Evolutionary conservation across 1,140 invertebrate species (phyloP).

Genomic region (Cyphomyrmex costatus): DNA sequence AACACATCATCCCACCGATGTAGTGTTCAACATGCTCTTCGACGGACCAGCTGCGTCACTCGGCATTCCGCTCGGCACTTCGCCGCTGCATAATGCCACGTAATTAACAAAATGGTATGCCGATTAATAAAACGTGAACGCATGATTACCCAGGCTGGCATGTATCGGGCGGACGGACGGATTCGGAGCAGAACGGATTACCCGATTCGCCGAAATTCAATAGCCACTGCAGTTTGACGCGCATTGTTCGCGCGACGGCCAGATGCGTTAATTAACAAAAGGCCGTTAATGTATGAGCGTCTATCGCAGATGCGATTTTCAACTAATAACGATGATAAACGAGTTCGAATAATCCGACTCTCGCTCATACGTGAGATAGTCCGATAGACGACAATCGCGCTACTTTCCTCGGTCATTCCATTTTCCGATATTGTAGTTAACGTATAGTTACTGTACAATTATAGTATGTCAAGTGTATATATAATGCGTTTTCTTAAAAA

Average conservation of each 20-base stretch:
- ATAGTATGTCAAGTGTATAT: not conserved
- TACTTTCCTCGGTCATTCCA: constrained; percentile 30
- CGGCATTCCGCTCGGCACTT: constrained; percentile 73
- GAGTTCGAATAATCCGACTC: constrained; percentile 41
- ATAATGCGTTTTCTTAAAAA: not conserved
- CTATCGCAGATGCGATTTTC: constrained; percentile 69
- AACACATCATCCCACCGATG: constrained; percentile 3
- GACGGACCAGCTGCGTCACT: not conserved
- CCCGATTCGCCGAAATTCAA: constrained; percentile 76
- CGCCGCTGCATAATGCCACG: constrained; percentile 58
- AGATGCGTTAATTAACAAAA: constrained; percentile 76
- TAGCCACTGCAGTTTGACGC: constrained; percentile 70
- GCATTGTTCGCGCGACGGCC: constrained; percentile 65
- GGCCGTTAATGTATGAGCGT: constrained; percentile 64
- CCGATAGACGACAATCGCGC: not conserved
- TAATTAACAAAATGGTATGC: constrained; percentile 75
- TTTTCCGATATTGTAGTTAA: not conserved
- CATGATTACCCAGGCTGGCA: constrained; percentile 18
- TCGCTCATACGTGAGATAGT: not conserved
- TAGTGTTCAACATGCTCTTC: constrained; percentile 17
- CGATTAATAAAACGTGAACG: constrained; percentile 73
- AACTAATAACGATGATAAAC: constrained; percentile 62
- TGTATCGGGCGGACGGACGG: constrained; percentile 68
- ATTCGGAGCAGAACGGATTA: constrained; percentile 75
- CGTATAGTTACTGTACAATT: too few species aligned